Conservation (phyloP, 2,888 invertebrate species). For the Trichogramma dendrolimi region DNA sequence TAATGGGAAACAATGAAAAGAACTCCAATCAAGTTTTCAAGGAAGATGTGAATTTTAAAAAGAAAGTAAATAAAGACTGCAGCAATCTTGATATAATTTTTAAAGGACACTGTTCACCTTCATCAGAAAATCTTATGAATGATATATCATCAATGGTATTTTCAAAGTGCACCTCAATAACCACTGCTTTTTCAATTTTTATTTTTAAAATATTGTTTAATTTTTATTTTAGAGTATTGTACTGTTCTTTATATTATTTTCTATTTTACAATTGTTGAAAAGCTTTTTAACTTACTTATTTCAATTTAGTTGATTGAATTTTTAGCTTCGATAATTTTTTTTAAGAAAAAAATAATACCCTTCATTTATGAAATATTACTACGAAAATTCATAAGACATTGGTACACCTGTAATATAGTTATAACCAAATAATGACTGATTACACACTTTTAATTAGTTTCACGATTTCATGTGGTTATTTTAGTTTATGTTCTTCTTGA, state of each 20-base stretch:
- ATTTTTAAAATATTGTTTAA: slow-evolving; percentile 5
- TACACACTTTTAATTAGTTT: neutral
- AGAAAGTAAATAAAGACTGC: slow-evolving; percentile 39
- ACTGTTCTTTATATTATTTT: slow-evolving; percentile 4
- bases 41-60: slow-evolving; percentile 36
- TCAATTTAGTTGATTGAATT: neutral
- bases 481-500: too few species aligned
- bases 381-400: neutral
- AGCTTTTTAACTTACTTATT: slow-evolving; percentile 5
- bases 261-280: neutral
- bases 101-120: slow-evolving; percentile 43
- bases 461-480: too few species aligned
- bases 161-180: slow-evolving; percentile 17
- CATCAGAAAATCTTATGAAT: slow-evolving; percentile 37
- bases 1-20: slow-evolving; percentile 38
- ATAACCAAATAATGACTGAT: neutral
- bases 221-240: slow-evolving; percentile 5
- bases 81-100: slow-evolving; percentile 44
- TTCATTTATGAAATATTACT: too few species aligned
- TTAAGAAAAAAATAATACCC: too few species aligned
- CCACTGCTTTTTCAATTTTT: slow-evolving; percentile 1
- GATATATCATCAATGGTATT: slow-evolving; percentile 43
- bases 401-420: neutral
- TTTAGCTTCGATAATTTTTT: neutral
- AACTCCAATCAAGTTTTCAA: slow-evolving; percentile 35